Percentiles rank a stretch among this genome's conserved stretches.
Conservation (phyloP, 2,888 invertebrate genomes). For the Acleris cristana region DNA sequence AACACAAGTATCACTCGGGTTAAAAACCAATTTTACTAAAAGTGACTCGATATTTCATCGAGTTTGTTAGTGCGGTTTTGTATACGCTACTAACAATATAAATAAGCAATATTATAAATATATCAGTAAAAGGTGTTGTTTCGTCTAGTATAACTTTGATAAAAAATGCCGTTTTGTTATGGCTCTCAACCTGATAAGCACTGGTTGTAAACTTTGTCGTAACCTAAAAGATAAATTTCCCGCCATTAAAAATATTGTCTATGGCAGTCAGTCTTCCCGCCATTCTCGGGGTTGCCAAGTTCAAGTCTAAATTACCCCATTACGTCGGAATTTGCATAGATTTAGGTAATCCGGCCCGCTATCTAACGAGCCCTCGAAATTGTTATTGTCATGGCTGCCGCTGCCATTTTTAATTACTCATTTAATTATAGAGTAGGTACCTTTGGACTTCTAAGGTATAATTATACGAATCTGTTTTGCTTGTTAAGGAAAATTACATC, state of each 20-base stretch:
- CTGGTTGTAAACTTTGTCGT: too few species aligned
- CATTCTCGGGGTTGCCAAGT: conserved; percentile 50
- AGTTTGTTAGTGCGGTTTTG: too few species aligned
- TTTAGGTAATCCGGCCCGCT: conserved; percentile 61
- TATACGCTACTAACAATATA: too few species aligned
- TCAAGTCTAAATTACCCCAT: conserved; percentile 56
- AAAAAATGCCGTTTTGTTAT: too few species aligned
- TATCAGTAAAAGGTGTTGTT: too few species aligned
- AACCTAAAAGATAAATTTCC: conserved; percentile 25
- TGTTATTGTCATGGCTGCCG: conserved; percentile 58
- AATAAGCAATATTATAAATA: too few species aligned
- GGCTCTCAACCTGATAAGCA: too few species aligned
- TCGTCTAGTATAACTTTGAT: too few species aligned
- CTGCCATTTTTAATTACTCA: conserved; percentile 60
- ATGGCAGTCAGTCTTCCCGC: conserved; percentile 31
- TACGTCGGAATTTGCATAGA: conserved; percentile 64
- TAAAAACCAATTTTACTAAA: too few species aligned
- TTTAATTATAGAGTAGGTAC: conserved; percentile 52
- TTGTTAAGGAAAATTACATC: conserved; percentile 11
- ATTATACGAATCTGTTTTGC: conserved; percentile 26
- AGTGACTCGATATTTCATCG: too few species aligned
- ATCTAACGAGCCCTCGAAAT: conserved; percentile 48
- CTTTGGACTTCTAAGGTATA: conserved; percentile 12
- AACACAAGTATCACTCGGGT: too few species aligned
- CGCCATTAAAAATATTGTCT: conserved; percentile 34